Conservation (phyloP, 2,113 vertebrate species). For the Etheostoma spectabile region DNA sequence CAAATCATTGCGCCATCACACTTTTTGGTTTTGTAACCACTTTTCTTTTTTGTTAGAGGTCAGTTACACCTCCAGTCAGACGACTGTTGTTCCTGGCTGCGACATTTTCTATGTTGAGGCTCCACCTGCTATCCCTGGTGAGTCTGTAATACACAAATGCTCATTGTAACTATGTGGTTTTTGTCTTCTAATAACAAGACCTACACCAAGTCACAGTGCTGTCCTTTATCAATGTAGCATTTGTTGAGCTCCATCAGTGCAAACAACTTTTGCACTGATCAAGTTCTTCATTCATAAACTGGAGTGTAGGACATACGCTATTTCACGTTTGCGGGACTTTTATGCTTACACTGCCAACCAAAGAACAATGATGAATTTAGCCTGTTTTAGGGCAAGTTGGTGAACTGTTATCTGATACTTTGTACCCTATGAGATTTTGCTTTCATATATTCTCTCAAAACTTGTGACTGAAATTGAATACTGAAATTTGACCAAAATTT, state of each 20-base stretch:
- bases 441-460: too few species aligned
- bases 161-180: neutral
- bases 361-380: too few species aligned
- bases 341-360: too few species aligned
- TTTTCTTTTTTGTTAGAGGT: constrained; percentile 18
- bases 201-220: neutral
- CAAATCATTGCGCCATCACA: neutral
- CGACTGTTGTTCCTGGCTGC: accelerated
- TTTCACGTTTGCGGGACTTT: too few species aligned
- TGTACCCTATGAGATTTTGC: too few species aligned
- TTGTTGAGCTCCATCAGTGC: neutral
- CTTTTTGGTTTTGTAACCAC: neutral
- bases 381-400: too few species aligned
- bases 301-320: too few species aligned
- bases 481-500: neutral
- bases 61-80: neutral
- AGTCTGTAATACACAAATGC: constrained; percentile 5
- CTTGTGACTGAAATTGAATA: too few species aligned
- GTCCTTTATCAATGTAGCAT: neutral
- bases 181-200: neutral
- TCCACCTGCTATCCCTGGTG: constrained; percentile 66
- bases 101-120: constrained; percentile 37
- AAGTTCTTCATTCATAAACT: neutral
- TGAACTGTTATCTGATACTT: too few species aligned
- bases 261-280: neutral